Percentiles rank a stretch among this genome's conserved stretches.
Evolutionary conservation across 2,797 vertebrate genomes (phyloP).

Genomic region (Halcyon badia): DNA sequence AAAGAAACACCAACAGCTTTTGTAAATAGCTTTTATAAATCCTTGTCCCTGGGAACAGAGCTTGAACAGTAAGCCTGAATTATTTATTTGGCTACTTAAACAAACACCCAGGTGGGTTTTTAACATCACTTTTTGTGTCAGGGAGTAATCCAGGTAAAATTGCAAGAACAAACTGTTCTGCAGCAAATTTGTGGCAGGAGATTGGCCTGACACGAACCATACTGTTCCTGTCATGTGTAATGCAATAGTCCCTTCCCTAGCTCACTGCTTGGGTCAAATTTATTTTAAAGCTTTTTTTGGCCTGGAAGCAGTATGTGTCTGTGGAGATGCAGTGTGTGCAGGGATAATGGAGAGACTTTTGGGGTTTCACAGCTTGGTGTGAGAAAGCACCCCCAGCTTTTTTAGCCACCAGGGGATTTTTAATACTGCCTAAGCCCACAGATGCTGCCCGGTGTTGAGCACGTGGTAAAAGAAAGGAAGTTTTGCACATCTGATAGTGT

Average conservation of each 20-base stretch:
- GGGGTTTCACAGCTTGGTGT: not conserved
- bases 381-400: not conserved
- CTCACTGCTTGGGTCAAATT: not conserved
- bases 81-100: constrained; percentile 29
- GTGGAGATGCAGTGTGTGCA: not conserved
- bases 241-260: not conserved
- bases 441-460: not conserved
- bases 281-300: not conserved
- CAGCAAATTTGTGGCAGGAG: not conserved
- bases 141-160: not conserved
- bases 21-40: constrained; percentile 18
- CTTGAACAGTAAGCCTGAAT: not conserved
- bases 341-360: not conserved
- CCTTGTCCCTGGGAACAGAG: not conserved
- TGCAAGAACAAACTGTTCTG: not conserved
- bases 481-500: not conserved
- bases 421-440: not conserved
- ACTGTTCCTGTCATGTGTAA: fast-evolving
- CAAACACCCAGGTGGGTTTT: not conserved
- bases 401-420: not conserved
- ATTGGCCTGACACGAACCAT: not conserved
- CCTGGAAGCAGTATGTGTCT: not conserved
- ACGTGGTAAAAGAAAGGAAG: not conserved
- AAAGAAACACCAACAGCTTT: not conserved
- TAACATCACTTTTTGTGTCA: not conserved